These are phyloP conservation scores for Parapsyche elsis DNA, from an alignment of 1,140 invertebrate species.

Conservation along the genomic window DNA sequence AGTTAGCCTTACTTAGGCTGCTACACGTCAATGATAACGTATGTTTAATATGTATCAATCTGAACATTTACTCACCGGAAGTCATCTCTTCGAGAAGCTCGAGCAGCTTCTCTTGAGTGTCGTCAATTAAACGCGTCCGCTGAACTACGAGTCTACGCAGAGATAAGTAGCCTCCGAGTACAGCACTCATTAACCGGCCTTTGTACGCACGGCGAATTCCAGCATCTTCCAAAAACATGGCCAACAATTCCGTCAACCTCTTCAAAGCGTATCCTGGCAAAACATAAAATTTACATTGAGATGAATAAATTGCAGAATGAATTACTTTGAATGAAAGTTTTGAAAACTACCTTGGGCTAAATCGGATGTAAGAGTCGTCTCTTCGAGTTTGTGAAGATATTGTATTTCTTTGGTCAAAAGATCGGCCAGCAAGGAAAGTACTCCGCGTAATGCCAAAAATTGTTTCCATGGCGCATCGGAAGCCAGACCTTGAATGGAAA, in stretches of 20 bases:
- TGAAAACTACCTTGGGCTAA: conserved; percentile 80
- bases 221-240: conserved; percentile 84
- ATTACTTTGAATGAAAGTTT: neutral
- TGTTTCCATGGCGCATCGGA: conserved; percentile 90
- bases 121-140: conserved; percentile 93
- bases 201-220: conserved; percentile 91
- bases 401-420: conserved; percentile 90
- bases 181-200: conserved; percentile 85
- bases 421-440: conserved; percentile 85
- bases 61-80: conserved; percentile 70
- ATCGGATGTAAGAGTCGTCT: conserved; percentile 93
- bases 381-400: conserved; percentile 85
- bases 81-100: conserved; percentile 97
- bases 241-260: conserved; percentile 87
- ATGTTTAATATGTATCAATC: too few relatives aligned
- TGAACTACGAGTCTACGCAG: conserved; percentile 92
- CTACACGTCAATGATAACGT: too few relatives aligned
- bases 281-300: neutral
- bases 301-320: neutral
- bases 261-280: conserved; percentile 81
- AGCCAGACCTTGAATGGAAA: conserved; percentile 70
- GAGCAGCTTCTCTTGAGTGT: conserved; percentile 95
- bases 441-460: conserved; percentile 88
- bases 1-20: too few relatives aligned
- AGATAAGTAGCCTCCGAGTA: conserved; percentile 94